Percentiles rank a stretch among this genome's conserved stretches.
Evolutionary conservation across 2,113 vertebrate genomes (phyloP).

Genomic region (Marcusenius ussheri): DNA sequence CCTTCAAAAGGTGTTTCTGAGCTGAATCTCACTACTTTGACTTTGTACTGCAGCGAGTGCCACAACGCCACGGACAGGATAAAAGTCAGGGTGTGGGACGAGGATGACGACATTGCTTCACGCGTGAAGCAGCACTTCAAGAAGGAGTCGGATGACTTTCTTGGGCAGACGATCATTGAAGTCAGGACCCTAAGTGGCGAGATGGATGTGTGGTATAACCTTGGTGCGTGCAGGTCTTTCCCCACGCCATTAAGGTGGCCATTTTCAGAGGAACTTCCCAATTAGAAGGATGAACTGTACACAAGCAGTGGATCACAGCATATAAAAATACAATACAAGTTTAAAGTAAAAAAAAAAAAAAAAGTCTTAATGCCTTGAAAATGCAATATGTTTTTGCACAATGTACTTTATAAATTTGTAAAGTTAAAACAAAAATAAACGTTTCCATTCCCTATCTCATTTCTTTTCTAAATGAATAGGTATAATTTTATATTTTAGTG

Average conservation of each 20-base stretch:
- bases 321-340: neutral
- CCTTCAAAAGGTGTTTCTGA: constrained; percentile 26
- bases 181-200: constrained; percentile 93
- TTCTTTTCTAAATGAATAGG: neutral
- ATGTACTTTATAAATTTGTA: neutral
- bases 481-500: neutral
- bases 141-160: constrained; percentile 92
- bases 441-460: neutral
- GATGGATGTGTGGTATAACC: constrained; percentile 98
- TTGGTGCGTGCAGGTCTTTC: constrained; percentile 64
- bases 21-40: neutral
- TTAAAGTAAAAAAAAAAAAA: neutral
- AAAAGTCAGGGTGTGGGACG: constrained; percentile 97
- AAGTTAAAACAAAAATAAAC: neutral
- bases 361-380: neutral
- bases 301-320: neutral
- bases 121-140: constrained; percentile 97
- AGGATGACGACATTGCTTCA: constrained; percentile 97
- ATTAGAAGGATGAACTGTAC: neutral
- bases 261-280: neutral
- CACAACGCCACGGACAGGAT: constrained; percentile 97
- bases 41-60: constrained; percentile 71
- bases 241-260: neutral
- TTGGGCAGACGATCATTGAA: constrained; percentile 96
- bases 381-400: neutral